These are phyloP conservation scores for Elephantulus edwardii DNA, from an alignment of 2,113 vertebrate genomes.

Conservation along the genomic window DNA sequence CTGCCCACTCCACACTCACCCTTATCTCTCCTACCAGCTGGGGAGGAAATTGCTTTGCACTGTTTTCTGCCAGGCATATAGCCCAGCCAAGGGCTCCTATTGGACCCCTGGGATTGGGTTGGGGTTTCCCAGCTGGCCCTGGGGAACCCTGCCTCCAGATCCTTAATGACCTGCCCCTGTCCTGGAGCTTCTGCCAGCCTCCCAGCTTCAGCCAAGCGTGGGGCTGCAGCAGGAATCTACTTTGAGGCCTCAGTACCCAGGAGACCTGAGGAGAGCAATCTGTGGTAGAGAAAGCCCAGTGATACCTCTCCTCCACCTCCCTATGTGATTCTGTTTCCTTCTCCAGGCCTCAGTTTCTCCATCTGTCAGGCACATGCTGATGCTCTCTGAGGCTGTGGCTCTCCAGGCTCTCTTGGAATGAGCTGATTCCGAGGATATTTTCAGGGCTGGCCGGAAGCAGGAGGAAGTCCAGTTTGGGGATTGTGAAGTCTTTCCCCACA, in stretches of 20 bases:
- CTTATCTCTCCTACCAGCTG: slow-evolving; percentile 51
- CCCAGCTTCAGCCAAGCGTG: background rate
- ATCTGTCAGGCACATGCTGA: background rate
- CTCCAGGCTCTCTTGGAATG: background rate
- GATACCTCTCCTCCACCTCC: background rate
- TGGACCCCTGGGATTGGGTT: slow-evolving; percentile 18
- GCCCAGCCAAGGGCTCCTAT: background rate
- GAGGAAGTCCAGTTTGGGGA: background rate
- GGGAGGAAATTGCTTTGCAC: slow-evolving; percentile 59
- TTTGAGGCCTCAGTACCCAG: background rate
- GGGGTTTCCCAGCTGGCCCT: slow-evolving; percentile 20
- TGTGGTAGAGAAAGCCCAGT: background rate
- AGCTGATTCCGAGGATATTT: background rate
- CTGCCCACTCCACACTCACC: background rate
- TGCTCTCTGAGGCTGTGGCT: background rate
- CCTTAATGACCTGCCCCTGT: background rate
- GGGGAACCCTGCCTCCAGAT: background rate
- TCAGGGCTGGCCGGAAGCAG: background rate
- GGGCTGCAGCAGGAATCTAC: background rate
- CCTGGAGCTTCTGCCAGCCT: background rate
- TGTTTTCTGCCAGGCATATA: background rate
- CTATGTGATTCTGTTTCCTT: background rate
- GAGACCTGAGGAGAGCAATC: background rate
- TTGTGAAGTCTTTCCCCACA: background rate
- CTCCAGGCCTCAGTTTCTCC: background rate